phyloP scores from a whole-genome alignment of 92 coral and sea anemone genomes.

The Epizoanthus stellaris region DNA sequence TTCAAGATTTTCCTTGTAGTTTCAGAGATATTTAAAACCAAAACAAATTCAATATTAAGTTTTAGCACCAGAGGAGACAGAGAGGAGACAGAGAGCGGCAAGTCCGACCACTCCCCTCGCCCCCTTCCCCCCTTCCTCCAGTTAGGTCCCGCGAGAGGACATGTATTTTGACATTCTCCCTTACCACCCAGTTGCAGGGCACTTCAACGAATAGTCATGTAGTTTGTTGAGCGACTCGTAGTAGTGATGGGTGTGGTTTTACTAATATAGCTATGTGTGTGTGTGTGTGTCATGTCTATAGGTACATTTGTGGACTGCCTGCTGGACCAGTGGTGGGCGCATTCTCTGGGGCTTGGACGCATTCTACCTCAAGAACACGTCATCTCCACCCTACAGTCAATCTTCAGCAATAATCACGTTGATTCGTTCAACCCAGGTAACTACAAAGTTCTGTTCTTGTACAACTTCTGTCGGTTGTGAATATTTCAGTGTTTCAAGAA shows the following conservation, averaged over 20 bases:
- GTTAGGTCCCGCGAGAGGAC: no score
- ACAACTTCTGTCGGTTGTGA: neutral
- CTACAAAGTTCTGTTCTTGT: neutral
- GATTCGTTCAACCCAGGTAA: conserved; percentile 79
- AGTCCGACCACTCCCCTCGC: no score
- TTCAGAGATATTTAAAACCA: no score
- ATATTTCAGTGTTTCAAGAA: neutral
- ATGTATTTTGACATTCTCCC: neutral
- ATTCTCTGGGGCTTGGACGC: conserved; percentile 81
- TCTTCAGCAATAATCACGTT: conserved; percentile 75
- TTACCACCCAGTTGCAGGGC: neutral
- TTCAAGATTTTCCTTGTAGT: no score
- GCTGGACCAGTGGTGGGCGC: conserved; percentile 99
- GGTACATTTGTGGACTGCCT: conserved; percentile 91
- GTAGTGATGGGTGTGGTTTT: neutral
- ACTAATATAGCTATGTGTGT: neutral
- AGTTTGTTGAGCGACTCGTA: no score
- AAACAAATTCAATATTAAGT: no score
- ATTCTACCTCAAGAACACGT: conserved; percentile 80
- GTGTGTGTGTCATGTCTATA: conserved; percentile 24
- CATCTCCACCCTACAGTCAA: conserved; percentile 57
- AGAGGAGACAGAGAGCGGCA: no score
- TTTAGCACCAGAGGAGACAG: no score
- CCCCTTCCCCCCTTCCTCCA: no score
- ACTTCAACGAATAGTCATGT: neutral